These are phyloP conservation scores for Panopea generosa DNA, from an alignment of 2,888 invertebrate genomes.

Conservation along the genomic window DNA sequence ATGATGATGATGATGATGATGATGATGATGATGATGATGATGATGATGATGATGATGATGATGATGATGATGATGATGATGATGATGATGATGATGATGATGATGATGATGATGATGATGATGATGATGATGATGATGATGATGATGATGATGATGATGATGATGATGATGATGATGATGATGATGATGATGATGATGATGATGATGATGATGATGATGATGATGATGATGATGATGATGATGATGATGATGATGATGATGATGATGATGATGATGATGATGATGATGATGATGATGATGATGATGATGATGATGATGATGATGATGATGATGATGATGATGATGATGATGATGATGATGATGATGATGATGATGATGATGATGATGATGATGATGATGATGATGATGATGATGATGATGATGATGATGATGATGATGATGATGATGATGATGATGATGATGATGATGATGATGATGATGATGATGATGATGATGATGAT, in stretches of 20 bases:
- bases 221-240: slow-evolving; percentile 3
- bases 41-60: slow-evolving; percentile 1
- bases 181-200: slow-evolving; percentile 2
- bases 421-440: too few relatives aligned
- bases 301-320: slow-evolving; percentile 3
- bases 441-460: too few relatives aligned
- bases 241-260: slow-evolving; percentile 3
- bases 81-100: slow-evolving; percentile 1
- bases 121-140: slow-evolving; percentile 1
- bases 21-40: slow-evolving; percentile 1
- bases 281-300: slow-evolving; percentile 3
- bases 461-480: too few relatives aligned
- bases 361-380: not conserved
- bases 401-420: too few relatives aligned
- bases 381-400: too few relatives aligned
- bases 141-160: slow-evolving; percentile 1
- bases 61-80: slow-evolving; percentile 2
- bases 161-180: slow-evolving; percentile 1
- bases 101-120: slow-evolving; percentile 1
- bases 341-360: not conserved
- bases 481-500: too few relatives aligned
- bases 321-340: slow-evolving; percentile 3
- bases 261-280: slow-evolving; percentile 2
- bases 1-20: slow-evolving; percentile 1
- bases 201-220: slow-evolving; percentile 1